Conservation (phyloP, 1,140 invertebrate genomes). For the Papilio polytes region DNA sequence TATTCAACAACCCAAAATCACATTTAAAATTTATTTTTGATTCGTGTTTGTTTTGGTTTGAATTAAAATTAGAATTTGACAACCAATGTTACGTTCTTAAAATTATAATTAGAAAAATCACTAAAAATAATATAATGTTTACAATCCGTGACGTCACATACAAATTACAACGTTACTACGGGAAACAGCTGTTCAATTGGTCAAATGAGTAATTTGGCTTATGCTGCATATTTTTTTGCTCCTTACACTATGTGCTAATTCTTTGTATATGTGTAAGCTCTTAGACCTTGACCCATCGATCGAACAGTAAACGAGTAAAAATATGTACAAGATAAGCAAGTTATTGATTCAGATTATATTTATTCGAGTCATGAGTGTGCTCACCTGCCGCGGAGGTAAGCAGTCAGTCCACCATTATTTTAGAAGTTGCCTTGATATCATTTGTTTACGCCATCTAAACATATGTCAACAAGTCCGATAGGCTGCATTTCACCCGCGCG, state of each 20-base stretch:
- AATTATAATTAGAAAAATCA: not conserved
- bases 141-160: not conserved
- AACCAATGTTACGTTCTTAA: not conserved
- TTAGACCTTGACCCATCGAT: conserved; percentile 51
- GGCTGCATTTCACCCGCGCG: conserved; percentile 82
- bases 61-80: not conserved
- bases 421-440: conserved; percentile 72
- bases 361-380: conserved; percentile 42
- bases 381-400: conserved; percentile 71
- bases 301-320: conserved; percentile 45
- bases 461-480: conserved; percentile 83
- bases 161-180: conserved; percentile 8
- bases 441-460: conserved; percentile 79
- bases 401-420: conserved; percentile 80
- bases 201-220: not conserved
- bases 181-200: conserved; percentile 13
- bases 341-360: conserved; percentile 29
- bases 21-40: not conserved
- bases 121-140: not conserved
- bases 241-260: not conserved
- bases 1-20: not conserved
- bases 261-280: conserved; percentile 7
- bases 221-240: conserved; percentile 53
- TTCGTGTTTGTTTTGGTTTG: not conserved
- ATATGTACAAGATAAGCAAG: conserved; percentile 37